Base-by-base conservation (phyloP, 2,888 invertebrate species). In the Syrista parreyssii region DNA sequence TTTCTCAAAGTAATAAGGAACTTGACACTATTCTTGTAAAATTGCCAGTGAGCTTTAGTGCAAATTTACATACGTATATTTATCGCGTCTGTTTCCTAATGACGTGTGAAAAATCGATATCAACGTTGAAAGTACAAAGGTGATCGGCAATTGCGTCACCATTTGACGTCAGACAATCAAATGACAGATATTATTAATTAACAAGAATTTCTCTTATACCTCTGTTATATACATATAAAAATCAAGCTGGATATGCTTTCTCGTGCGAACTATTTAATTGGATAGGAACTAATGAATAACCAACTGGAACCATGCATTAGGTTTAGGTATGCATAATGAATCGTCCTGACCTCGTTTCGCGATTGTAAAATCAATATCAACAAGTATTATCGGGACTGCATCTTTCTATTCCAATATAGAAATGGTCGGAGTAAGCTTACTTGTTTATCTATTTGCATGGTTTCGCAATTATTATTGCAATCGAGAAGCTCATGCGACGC, bases 331-430 rank as follows among this genome's bases (percentile, higher is more conserved):
- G 77, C 79, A 79, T 79, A 79, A 85, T 81, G 83, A 86, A 81
- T 83, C 81, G 81, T 79, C 79, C 78, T 84, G 87, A 87, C 89
- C 89, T 80, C 85, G 77, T 89, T 89, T 85, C 83, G 85, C 84
- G 90, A 90, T 91, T 86, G 88, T 83, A 90, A 89, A 90, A 91
- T 90, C 90, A 85, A 91, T 91, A 87, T 85, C 31, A 68, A 40
- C 33, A n/a, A 9, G n/a, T 72, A 79, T 68, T 36, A 32, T 76
- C 69, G 30, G n/a, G 68, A 76, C 55, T 33, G 68, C 77, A 79
- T 78, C 80, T 77, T 78, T 74, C 34, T n/a, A 40, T 68, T 69
- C 72, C 71, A 30, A 12, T 12, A n/a, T 33, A 34, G 69, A 72
- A 35, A 35, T 30, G 73, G 36, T 23, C 23, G 23, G 9, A 55